Percentiles rank a stretch among this genome's conserved stretches.
Conservation (phyloP, 2,113 vertebrate species). For the Canis aureus region DNA sequence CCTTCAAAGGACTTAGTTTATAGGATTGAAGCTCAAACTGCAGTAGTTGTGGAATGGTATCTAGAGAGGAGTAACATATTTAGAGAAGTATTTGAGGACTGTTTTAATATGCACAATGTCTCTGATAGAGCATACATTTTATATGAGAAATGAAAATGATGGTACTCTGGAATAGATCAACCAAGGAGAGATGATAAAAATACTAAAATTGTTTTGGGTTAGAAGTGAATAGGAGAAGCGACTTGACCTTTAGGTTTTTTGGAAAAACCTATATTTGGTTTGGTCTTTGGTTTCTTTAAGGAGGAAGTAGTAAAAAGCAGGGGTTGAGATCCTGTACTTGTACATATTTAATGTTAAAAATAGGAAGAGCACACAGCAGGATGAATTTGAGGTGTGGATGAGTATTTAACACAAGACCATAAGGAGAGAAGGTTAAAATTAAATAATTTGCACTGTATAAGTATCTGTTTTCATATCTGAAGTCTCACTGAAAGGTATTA, state of each 20-base stretch:
- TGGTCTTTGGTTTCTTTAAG: conserved; percentile 39
- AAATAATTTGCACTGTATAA: neutral
- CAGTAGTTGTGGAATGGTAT: neutral
- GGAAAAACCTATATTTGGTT: conserved; percentile 5
- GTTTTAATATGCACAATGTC: neutral
- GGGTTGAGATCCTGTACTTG: neutral
- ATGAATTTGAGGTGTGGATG: conserved; percentile 6
- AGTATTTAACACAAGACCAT: conserved; percentile 16
- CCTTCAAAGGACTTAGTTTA: neutral
- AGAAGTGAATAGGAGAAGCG: neutral
- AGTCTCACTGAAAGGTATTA: neutral
- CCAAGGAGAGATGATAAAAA: neutral
- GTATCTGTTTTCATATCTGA: conserved; percentile 27
- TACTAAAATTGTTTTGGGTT: neutral
- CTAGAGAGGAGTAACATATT: neutral
- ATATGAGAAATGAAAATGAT: neutral
- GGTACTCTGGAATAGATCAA: neutral
- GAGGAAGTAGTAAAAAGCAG: neutral
- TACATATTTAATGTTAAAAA: conserved; percentile 21
- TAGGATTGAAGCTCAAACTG: neutral
- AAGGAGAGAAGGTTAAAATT: conserved; percentile 45
- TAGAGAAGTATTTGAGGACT: neutral
- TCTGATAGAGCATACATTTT: neutral
- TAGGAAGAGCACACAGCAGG: neutral
- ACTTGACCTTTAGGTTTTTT: neutral